Conservation (phyloP, 2,797 vertebrate genomes). For the Erpetoichthys calabaricus region DNA sequence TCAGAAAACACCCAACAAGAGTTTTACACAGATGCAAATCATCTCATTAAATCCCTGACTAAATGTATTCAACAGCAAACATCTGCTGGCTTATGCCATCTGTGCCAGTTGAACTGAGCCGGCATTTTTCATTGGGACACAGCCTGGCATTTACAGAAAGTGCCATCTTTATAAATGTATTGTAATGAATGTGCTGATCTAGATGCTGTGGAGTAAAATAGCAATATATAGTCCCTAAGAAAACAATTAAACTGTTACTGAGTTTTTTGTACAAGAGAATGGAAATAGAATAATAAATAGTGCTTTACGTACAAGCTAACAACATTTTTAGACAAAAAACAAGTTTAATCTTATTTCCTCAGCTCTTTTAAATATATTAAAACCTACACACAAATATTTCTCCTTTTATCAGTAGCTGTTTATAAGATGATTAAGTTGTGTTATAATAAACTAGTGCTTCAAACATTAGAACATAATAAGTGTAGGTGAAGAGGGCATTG, state of each 20-base stretch:
- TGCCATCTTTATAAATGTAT: slow-evolving; percentile 27
- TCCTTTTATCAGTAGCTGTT: no score
- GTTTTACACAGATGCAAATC: slow-evolving; percentile 51
- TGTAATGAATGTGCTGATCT: slow-evolving; percentile 28
- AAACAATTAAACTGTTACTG: slow-evolving; percentile 24
- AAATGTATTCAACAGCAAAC: slow-evolving; percentile 42
- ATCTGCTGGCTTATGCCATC: slow-evolving; percentile 43
- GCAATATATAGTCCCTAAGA: slow-evolving; percentile 34
- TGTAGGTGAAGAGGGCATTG: no score
- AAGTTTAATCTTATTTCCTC: no score
- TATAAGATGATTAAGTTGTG: no score
- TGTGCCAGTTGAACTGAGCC: slow-evolving; percentile 37
- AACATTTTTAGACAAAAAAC: no score
- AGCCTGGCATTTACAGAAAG: slow-evolving; percentile 32
- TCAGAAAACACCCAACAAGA: slow-evolving; percentile 45
- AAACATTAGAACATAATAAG: no score
- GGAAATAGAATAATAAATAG: no score
- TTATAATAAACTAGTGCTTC: no score
- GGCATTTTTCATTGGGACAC: slow-evolving; percentile 22
- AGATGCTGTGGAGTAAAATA: slow-evolving; percentile 18
- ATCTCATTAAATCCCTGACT: slow-evolving; percentile 44
- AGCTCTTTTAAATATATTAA: no score
- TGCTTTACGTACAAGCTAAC: no score
- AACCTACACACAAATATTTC: no score
- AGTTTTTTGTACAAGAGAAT: no score